A percentile compares a stretch with the other conserved stretches of the same genome.
Conservation (phyloP, 2,888 invertebrate species). For the Ischnura elegans region DNA sequence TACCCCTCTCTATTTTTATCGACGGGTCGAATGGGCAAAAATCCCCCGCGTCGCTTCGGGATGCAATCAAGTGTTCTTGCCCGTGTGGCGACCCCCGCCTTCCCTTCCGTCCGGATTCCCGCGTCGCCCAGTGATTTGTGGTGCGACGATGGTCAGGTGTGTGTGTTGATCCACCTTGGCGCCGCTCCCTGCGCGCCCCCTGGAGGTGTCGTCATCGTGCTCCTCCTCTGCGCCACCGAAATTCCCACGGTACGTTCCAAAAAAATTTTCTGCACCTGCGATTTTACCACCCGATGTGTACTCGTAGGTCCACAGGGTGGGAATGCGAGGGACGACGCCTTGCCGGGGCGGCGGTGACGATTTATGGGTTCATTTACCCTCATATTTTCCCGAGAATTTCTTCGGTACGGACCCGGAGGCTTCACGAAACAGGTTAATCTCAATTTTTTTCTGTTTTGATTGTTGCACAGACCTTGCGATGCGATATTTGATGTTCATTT, state of each 20-base stretch:
- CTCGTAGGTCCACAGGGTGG: neutral
- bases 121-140: slow-evolving; percentile 1
- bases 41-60: neutral
- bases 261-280: neutral
- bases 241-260: slow-evolving; percentile 21
- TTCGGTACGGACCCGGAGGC: neutral
- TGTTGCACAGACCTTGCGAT: too few relatives aligned
- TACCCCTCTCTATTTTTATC: neutral
- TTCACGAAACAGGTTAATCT: neutral
- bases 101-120: neutral
- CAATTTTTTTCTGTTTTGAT: neutral
- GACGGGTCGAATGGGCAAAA: neutral
- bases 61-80: neutral
- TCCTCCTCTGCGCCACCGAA: neutral
- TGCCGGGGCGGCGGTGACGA: neutral
- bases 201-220: neutral
- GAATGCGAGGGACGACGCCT: neutral
- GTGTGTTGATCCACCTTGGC: neutral
- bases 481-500: too few relatives aligned
- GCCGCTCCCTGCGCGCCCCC: neutral
- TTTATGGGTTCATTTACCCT: neutral
- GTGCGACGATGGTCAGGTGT: neutral
- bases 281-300: neutral
- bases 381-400: neutral
- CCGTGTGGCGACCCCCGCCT: neutral